Conservation (phyloP, 2,113 vertebrate genomes). For the Charadrius vociferus region DNA sequence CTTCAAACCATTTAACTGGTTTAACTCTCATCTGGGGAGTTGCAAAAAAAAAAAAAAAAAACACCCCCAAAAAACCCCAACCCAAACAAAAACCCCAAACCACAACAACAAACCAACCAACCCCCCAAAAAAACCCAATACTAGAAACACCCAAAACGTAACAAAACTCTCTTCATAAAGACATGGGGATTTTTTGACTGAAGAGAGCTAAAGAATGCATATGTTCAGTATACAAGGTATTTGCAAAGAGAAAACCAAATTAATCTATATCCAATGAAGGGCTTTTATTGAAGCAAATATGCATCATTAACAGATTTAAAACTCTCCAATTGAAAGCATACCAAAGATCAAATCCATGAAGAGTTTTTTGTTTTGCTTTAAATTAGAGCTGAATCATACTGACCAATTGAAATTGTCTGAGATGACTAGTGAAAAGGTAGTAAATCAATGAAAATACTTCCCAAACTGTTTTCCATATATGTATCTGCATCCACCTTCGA, state of each 20-base stretch:
- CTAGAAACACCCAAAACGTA: background rate
- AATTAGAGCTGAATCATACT: background rate
- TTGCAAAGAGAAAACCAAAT: background rate
- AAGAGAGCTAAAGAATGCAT: background rate
- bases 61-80: background rate
- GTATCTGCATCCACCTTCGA: background rate
- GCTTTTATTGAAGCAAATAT: background rate
- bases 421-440: background rate
- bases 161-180: background rate
- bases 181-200: background rate
- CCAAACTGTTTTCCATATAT: background rate
- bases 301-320: background rate
- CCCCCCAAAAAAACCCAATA: background rate
- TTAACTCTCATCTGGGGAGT: background rate
- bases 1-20: background rate
- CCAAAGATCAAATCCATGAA: background rate
- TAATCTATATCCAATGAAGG: background rate
- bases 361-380: background rate
- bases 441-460: background rate
- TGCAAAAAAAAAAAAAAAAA: background rate
- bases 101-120: background rate
- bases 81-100: background rate
- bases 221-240: background rate
- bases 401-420: background rate
- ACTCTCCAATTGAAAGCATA: background rate